Evolutionary conservation across 2,888 invertebrate species (phyloP).

Genomic region (Rhagophthalmus giganteus): DNA sequence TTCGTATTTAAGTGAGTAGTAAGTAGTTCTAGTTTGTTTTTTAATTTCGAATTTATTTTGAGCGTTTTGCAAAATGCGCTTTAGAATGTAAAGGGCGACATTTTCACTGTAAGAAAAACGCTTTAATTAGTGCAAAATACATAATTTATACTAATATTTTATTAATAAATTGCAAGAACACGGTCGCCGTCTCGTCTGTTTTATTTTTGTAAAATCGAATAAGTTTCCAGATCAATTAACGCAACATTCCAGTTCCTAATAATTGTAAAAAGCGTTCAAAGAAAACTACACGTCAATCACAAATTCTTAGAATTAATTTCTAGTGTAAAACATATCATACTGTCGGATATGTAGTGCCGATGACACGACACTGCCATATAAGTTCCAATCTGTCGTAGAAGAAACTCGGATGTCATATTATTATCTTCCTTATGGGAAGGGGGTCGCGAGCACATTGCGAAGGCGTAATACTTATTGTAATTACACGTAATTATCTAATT

Average conservation of each 20-base stretch:
- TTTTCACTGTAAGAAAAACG: no score
- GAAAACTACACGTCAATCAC: conserved; percentile 35
- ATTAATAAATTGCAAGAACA: conserved; percentile 36
- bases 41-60: conserved; percentile 8
- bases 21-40: neutral
- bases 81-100: no score
- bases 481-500: conserved; percentile 13
- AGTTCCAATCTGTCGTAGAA: conserved; percentile 27
- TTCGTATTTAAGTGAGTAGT: neutral
- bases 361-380: conserved; percentile 28
- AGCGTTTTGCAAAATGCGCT: neutral
- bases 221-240: conserved; percentile 40
- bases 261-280: conserved; percentile 41
- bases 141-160: conserved; percentile 38
- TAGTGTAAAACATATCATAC: conserved; percentile 35
- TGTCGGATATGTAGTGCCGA: conserved; percentile 30
- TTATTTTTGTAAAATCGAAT: conserved; percentile 37
- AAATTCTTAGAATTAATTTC: conserved; percentile 36
- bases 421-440: conserved; percentile 27
- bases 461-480: conserved; percentile 28
- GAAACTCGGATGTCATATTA: conserved; percentile 29
- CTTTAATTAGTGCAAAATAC: conserved; percentile 39
- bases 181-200: conserved; percentile 34
- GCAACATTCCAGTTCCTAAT: conserved; percentile 42
- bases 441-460: conserved; percentile 17